phyloP scores from a whole-genome alignment of 2,888 invertebrate genomes.

The Pherbina coryleti region DNA sequence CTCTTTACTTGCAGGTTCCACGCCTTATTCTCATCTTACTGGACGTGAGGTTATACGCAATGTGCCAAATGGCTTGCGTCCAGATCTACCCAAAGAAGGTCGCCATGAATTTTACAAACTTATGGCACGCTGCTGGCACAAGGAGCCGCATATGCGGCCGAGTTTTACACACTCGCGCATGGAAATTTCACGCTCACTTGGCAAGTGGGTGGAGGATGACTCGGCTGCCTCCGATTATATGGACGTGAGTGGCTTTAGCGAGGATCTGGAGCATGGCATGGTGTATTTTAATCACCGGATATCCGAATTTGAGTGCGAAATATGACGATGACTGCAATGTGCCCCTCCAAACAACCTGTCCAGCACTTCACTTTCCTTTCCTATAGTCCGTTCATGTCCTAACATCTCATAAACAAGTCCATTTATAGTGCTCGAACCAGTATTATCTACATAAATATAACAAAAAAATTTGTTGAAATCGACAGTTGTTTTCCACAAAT shows the following conservation, averaged over 20 bases:
- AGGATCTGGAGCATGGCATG: slow-evolving; percentile 69
- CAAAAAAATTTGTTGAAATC: background rate
- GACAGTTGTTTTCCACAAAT: background rate
- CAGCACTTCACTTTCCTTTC: too few species aligned
- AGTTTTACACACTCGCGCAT: slow-evolving; percentile 75
- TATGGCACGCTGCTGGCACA: slow-evolving; percentile 76
- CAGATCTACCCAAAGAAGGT: slow-evolving; percentile 84
- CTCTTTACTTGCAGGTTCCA: slow-evolving; percentile 75
- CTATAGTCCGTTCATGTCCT: background rate
- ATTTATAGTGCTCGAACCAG: slow-evolving; percentile 52
- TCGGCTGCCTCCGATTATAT: slow-evolving; percentile 68
- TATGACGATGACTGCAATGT: slow-evolving; percentile 67
- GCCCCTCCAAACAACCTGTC: slow-evolving; percentile 1
- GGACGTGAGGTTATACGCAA: slow-evolving; percentile 86
- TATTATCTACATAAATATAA: slow-evolving; percentile 47
- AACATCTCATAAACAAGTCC: background rate
- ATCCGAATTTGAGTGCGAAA: slow-evolving; percentile 77
- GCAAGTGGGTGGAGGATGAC: slow-evolving; percentile 69
- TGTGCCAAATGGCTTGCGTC: slow-evolving; percentile 82
- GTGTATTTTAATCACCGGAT: slow-evolving; percentile 72
- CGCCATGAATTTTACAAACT: slow-evolving; percentile 78
- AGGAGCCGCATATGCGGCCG: slow-evolving; percentile 80
- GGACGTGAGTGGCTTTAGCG: slow-evolving; percentile 70
- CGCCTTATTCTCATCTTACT: slow-evolving; percentile 87
- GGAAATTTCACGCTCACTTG: slow-evolving; percentile 66